phyloP scores from a whole-genome alignment of 2,888 invertebrate genomes.

The Timema podura region DNA sequence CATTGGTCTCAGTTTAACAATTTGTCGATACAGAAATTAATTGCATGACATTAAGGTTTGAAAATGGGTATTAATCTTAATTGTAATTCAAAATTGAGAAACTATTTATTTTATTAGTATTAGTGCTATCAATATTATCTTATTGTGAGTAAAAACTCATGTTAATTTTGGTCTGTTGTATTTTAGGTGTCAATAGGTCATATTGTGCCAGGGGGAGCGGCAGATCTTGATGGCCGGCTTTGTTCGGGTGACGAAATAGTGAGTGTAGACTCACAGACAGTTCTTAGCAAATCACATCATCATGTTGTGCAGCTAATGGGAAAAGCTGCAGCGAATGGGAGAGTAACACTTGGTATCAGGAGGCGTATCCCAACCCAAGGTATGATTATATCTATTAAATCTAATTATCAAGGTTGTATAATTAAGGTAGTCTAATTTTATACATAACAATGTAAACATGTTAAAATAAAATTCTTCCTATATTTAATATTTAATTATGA shows the following conservation, averaged over 20 bases:
- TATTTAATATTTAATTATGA: no score
- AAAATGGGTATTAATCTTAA: neutral
- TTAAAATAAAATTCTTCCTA: no score
- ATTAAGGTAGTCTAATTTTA: no score
- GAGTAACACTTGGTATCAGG: constrained; percentile 75
- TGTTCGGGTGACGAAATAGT: constrained; percentile 91
- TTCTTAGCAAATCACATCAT: constrained; percentile 84
- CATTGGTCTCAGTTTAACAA: no score
- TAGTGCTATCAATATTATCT: neutral
- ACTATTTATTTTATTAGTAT: neutral
- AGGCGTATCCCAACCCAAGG: constrained; percentile 47
- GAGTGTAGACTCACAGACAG: constrained; percentile 83
- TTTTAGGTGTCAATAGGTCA: constrained; percentile 86
- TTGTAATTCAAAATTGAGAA: neutral
- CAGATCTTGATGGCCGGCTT: constrained; percentile 84
- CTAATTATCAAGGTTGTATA: neutral
- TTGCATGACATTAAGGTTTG: no score
- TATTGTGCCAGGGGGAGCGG: constrained; percentile 94
- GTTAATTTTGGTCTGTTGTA: no score
- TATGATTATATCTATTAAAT: constrained; percentile 18
- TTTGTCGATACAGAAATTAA: no score
- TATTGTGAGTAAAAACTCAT: constrained; percentile 16
- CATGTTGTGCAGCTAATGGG: constrained; percentile 92
- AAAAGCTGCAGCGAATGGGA: constrained; percentile 78
- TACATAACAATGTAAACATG: no score